Evolutionary conservation across 2,888 invertebrate genomes (phyloP), one percentile per base, ranked within the genome.

Genomic region (Clunio marinus): DNA sequence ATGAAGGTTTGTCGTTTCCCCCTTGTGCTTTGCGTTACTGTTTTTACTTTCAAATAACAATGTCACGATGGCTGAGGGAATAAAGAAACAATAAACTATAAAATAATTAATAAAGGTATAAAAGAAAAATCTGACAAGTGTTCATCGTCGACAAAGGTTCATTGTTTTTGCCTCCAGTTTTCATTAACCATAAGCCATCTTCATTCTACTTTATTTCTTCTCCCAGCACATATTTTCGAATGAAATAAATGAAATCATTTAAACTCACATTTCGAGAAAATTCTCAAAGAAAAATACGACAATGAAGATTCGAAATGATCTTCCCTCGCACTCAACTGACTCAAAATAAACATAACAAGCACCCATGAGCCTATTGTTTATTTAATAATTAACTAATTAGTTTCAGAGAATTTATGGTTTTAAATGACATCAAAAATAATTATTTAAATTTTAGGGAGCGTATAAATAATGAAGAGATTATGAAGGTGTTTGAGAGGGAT

Each of bases 321-420:
- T 57, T 25, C 10, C 57, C 13, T 57, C 22, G 7, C 17, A 22
- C 22, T 51, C 3, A 22, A 22, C 51, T 51, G 17, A 51, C 25
- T 57, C n/a, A 57, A 57, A 24, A 57, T n/a, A 27, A 57, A 57
- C 57, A 57, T n/a, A 57, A 20, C 4, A 57, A 15, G 41, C 41
- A 13, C 10, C 7, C 41, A 41, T 41, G 20, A 51, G 57, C 27
- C 57, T 32, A 17, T 51, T 66, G 55, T 66, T 66, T 66, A 35
- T 66, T 51, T 66, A 66, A 66, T 66, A 66, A 66, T 66, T 66
- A 66, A 66, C 66, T 66, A 66, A 66, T 66, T 66, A 55, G 28
- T 24, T 35, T 20, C 66, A 66, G 51, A 66, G 13, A 66, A 66
- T 66, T 66, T 66, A 66, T 55, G 51, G 59, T 35, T 59, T 51